Percentiles rank a stretch among this genome's conserved stretches.
Conservation (phyloP, 2,888 invertebrate species). For the Pherbina coryleti region DNA sequence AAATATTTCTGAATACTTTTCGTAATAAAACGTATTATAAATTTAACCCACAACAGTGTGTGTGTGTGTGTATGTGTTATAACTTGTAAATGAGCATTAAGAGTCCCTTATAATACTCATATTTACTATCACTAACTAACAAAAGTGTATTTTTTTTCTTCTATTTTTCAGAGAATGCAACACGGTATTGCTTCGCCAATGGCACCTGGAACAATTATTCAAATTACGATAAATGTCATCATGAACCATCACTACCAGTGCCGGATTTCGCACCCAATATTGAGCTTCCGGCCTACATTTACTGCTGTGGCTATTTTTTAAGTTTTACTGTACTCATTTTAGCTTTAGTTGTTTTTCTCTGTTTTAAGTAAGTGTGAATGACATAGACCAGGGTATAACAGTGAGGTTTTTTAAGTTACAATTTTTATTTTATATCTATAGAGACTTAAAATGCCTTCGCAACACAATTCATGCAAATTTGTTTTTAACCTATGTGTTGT, state of each 20-base stretch:
- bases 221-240: slow-evolving; percentile 79
- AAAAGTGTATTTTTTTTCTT: neutral
- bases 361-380: slow-evolving; percentile 83
- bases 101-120: neutral
- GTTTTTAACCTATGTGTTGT: slow-evolving; percentile 91
- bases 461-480: slow-evolving; percentile 96
- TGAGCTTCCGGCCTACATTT: slow-evolving; percentile 79
- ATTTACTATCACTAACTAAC: neutral
- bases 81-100: too few species aligned
- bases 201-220: slow-evolving; percentile 87
- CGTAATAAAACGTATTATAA: too few species aligned
- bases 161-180: slow-evolving; percentile 81
- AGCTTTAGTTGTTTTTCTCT: slow-evolving; percentile 87
- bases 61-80: too few species aligned
- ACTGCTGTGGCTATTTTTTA: slow-evolving; percentile 86
- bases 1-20: too few species aligned
- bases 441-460: slow-evolving; percentile 90
- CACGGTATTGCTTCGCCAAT: slow-evolving; percentile 79
- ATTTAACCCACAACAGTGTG: too few species aligned
- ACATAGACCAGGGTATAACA: neutral
- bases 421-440: slow-evolving; percentile 63
- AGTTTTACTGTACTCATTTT: slow-evolving; percentile 85
- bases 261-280: slow-evolving; percentile 71
- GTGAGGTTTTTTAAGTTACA: neutral
- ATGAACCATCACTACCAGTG: slow-evolving; percentile 71